Base-by-base conservation (phyloP, 2,888 invertebrate species). In the Eristalis tenax region DNA sequence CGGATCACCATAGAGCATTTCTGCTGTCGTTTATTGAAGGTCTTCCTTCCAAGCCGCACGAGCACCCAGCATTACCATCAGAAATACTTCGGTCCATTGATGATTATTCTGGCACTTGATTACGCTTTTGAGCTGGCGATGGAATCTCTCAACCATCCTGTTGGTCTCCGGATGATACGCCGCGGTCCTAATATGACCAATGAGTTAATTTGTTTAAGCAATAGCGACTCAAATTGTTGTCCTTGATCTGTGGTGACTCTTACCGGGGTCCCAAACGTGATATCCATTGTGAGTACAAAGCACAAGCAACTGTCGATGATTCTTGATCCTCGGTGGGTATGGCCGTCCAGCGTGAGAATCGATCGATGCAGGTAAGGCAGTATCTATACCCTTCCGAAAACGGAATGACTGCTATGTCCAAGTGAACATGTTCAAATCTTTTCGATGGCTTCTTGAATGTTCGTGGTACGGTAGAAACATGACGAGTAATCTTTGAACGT, bases 381-480 rank as follows among this genome's bases (percentile, higher is more conserved):
- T 74, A 64, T 11, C 63, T 18, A 61, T 74, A 43, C 28, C 74
- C 73, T 26, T 50, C 18, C 35, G 63, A 63, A 40, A 64, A 26
- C 28, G 64, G 74, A n/a, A 63, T 23, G 15, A 56, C 13, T 56
- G 22, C 13, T 2, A 56, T 56, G 23, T 35, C 56, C 38, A 78
- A 28, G 23, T 78, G 61, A 22, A 79, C 65, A 28, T 79, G 79
- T 26, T 71, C 71, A 32, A 71, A 66, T 40, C 66, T 38, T 26
- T 56, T 50, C 38, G 64, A 56, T 11, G 26, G 32, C 32, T 43
- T 18, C 26, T 15, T 32, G 38, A 40, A 92, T 89, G 88, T 92
- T 93, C 81, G 93, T 78, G 28, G 90, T 89, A 2, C 93, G 88
- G 80, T 93, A 92, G 65, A 91, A 90, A 8, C 92, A 66, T 90